A percentile compares a stretch with the other conserved stretches of the same genome.
Conservation (phyloP, 1,140 invertebrate species). For the Acyrthosiphon pisum region DNA sequence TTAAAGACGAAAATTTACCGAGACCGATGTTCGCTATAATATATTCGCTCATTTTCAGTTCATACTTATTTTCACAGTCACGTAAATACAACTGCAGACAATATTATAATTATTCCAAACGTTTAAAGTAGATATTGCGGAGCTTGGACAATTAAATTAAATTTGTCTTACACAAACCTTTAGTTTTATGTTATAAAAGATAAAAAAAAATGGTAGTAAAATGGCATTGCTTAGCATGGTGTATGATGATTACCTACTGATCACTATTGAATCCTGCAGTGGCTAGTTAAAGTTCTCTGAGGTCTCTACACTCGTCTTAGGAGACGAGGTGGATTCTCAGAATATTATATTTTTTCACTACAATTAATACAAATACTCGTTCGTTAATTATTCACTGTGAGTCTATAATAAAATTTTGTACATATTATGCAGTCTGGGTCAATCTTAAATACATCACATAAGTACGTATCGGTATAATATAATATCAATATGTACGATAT, state of each 20-base stretch:
- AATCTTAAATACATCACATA: not conserved
- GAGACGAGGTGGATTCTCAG: no score
- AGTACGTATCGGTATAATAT: not conserved
- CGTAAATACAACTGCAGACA: not conserved
- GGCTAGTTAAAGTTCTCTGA: no score
- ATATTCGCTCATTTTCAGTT: not conserved
- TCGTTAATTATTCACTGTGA: not conserved
- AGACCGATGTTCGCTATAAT: not conserved
- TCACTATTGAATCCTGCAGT: no score
- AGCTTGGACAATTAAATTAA: not conserved
- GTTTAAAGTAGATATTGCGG: not conserved
- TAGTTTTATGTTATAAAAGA: no score
- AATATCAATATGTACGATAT: not conserved
- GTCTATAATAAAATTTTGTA: not conserved
- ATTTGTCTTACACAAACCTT: no score
- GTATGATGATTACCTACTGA: no score
- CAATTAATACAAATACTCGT: not conserved
- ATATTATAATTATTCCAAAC: not conserved
- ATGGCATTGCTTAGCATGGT: no score
- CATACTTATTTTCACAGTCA: not conserved
- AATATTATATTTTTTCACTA: not conserved
- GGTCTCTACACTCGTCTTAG: no score
- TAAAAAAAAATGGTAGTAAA: no score
- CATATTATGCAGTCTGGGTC: not conserved
- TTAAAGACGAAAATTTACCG: not conserved